Evolutionary conservation across 2,888 invertebrate genomes (phyloP), one percentile per base, ranked within the genome.

Genomic region (Eilema griseolum): DNA sequence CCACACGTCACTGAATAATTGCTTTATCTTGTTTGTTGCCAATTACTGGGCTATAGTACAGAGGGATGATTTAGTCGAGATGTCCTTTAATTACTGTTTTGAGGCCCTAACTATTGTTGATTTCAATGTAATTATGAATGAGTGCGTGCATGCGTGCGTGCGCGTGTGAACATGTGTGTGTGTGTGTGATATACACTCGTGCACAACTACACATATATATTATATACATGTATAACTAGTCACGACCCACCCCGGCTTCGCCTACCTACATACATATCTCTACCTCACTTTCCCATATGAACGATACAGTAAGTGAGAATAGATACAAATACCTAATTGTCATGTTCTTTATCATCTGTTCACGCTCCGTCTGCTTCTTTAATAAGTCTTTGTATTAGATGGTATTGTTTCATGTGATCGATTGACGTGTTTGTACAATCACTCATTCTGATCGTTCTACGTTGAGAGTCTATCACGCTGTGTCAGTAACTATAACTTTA

Each of bases 1-100:
- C 4, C 26, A 14, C 59, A 46, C 60, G 20, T 71, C 66, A 33
- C 56, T 70, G 63, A 75, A 68, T 70, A 72, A 81, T 78, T 62
- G 64, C 61, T 70, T 71, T 71, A 73, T 70, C 69, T 37, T 66
- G 52, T 41, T 41, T 61, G 26, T 28, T 56, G 28, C 31, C 52
- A 16, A 67, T 71, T 71, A 57, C 5, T 26, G 59, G 31, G 41
- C 24, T 5, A 28, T 37, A 61, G 16, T 59, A 26, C 14, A 24
- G n/a, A n/a, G 59, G 52, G 8, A 31, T 31, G 28, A 23, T 31
- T 65, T 56, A 52, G 24, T 24, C 2, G n/a, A 12, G 20, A 28
- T 28, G 2, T 41, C 63, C 28, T 2, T 52, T 26, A 46, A 64
- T 59, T 59, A 24, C 16, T 24, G 57, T 2, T 23, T 14, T 59